Percentiles rank a stretch among this genome's conserved stretches.
Conservation (phyloP, 2,797 vertebrate species). For the Limosa lapponica region DNA sequence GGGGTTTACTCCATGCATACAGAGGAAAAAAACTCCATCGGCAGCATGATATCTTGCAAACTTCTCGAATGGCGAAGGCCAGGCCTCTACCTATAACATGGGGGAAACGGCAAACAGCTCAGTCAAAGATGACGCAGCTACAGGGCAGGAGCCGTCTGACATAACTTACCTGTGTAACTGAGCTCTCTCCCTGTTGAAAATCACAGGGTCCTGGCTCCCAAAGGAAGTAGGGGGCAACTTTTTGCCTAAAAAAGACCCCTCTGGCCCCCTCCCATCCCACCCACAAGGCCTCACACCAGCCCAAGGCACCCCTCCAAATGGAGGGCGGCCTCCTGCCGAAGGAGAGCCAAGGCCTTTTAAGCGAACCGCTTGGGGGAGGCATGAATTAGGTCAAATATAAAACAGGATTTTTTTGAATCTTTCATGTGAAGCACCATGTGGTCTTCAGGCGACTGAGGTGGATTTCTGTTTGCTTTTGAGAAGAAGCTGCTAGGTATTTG, state of each 20-base stretch:
- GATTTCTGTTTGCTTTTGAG: constrained; percentile 1
- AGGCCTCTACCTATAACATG: rapidly evolving
- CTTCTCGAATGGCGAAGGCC: background rate
- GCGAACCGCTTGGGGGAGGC: background rate
- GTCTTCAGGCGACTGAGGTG: background rate
- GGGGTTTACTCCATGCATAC: background rate
- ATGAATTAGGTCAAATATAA: background rate
- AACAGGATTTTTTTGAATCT: background rate
- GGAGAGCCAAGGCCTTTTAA: background rate
- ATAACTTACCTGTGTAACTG: background rate
- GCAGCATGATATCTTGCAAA: background rate
- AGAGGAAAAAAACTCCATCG: background rate
- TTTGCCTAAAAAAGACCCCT: background rate
- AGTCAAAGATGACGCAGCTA: background rate
- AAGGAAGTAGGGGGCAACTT: background rate
- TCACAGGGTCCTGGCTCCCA: background rate
- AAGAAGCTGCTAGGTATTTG: background rate
- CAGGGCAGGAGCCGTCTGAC: background rate
- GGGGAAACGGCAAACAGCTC: background rate
- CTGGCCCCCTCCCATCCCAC: background rate
- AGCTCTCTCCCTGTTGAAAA: background rate
- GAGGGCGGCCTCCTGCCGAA: background rate
- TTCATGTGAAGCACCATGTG: background rate
- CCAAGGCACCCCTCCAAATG: rapidly evolving
- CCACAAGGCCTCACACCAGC: rapidly evolving